Evolutionary conservation across 2,797 vertebrate species (phyloP).

Genomic region (Trachops cirrhosus): DNA sequence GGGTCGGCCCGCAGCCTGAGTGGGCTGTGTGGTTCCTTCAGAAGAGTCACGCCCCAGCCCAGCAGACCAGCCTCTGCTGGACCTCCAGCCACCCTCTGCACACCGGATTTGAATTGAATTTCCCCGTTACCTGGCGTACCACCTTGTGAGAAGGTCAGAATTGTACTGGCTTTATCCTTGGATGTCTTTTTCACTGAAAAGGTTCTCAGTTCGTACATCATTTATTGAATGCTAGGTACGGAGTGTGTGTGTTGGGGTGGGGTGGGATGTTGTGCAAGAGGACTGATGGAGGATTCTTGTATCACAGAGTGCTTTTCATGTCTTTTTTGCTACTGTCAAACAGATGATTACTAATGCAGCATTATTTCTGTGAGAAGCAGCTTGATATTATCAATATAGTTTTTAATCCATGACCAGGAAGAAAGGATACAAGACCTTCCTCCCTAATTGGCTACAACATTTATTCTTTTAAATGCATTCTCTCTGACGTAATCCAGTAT

Average conservation of each 20-base stretch:
- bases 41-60: background rate
- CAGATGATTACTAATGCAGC: background rate
- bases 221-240: background rate
- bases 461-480: background rate
- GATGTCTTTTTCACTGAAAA: background rate
- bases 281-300: background rate
- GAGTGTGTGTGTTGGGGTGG: background rate
- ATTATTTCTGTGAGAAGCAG: background rate
- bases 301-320: background rate
- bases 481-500: background rate
- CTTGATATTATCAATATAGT: background rate
- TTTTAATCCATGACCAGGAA: background rate
- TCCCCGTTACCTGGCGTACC: too few relatives aligned
- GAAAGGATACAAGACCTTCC: background rate
- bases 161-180: background rate
- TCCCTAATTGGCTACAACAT: background rate
- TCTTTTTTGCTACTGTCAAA: background rate
- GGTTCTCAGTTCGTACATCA: background rate
- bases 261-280: background rate
- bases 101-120: background rate
- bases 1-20: background rate
- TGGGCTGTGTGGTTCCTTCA: background rate
- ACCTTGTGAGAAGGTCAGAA: background rate
- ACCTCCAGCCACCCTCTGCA: background rate
- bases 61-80: rapidly evolving